Evolutionary conservation across 2,797 vertebrate genomes (phyloP).

Genomic region (Notoglanidium macrostoma): DNA sequence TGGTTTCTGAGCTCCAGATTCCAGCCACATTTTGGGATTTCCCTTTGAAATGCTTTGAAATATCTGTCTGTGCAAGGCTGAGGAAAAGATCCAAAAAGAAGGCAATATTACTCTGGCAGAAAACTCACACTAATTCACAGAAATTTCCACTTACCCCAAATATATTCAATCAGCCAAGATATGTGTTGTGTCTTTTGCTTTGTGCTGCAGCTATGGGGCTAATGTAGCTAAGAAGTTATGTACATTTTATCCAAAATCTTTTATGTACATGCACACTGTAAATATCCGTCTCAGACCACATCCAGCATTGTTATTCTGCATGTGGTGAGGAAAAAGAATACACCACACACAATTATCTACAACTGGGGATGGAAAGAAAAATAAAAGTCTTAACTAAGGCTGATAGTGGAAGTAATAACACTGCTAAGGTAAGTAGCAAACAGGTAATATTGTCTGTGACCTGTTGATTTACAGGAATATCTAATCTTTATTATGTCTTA

Average conservation of each 20-base stretch:
- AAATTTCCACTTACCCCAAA: slow-evolving; percentile 18
- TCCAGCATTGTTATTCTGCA: not conserved
- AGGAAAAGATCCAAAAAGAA: slow-evolving; percentile 13
- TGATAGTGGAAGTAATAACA: not conserved
- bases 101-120: not conserved
- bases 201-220: not conserved
- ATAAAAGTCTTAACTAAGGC: not conserved
- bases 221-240: not conserved
- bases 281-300: not conserved
- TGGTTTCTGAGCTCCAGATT: slow-evolving; percentile 30
- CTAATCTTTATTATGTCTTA: not conserved
- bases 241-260: not conserved
- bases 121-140: not conserved
- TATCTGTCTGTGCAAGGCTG: slow-evolving; percentile 6
- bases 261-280: not conserved
- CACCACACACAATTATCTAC: not conserved
- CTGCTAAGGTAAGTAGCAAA: not conserved
- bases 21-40: slow-evolving; percentile 32
- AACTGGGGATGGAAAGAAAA: not conserved
- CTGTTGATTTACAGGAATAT: not conserved
- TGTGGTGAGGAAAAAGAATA: not conserved
- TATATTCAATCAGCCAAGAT: not conserved
- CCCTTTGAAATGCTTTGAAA: slow-evolving; percentile 33
- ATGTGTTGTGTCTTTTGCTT: not conserved
- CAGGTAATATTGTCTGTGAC: not conserved